Evolutionary conservation across 2,797 vertebrate species (phyloP), one percentile per base, ranked within the genome.

Genomic region (Leptatherina wallacei): DNA sequence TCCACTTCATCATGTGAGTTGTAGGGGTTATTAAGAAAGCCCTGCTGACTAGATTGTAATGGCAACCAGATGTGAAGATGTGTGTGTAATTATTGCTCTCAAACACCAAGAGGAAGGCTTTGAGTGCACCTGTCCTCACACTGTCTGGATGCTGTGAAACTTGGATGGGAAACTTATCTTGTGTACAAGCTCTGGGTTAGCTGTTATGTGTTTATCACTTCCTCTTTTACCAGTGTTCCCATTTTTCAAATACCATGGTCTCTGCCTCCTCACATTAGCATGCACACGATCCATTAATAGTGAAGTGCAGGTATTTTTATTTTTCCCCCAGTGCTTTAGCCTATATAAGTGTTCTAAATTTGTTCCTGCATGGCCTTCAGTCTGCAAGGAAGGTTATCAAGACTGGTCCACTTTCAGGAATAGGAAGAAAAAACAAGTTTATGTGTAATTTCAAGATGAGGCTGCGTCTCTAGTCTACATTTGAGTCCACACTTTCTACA

Each of bases 341-440:
- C 82, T 72, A 68, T 58, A 65, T 85, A 73, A 47, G 42, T 69
- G 67, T 60, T 80, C 71, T 83, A 77, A 70, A 75, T 77, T 64
- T 71, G 16, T 47, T 22, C 47, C 61, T 27, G 7, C 44, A 18
- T 32, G 49, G 22, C 60, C 62, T 60, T 51, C 29, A 67, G 60
- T 55, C 54, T 58, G 30, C 54, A 24, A 16, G 64, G 35, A 60
- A 66, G 55, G 18, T 61, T 47, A 13, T 66, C 22, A 36, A 16
- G 12, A 40, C 20, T 30, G 20, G 4, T 65, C n/a, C 20, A 49
- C 11, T 61, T 69, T 73, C 10, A 69, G 11, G 18, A 8, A 29
- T 6, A 69, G n/a, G 24, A 42, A 11, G 58, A 64, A 44, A 20
- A 38, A 38, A 36, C 2, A 9, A 29, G 11, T 64, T 65, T 33